A percentile compares a stretch with the other conserved stretches of the same genome.
phyloP scores from a whole-genome alignment of 2,888 invertebrate genomes.

The Netelia fuscicornis region DNA sequence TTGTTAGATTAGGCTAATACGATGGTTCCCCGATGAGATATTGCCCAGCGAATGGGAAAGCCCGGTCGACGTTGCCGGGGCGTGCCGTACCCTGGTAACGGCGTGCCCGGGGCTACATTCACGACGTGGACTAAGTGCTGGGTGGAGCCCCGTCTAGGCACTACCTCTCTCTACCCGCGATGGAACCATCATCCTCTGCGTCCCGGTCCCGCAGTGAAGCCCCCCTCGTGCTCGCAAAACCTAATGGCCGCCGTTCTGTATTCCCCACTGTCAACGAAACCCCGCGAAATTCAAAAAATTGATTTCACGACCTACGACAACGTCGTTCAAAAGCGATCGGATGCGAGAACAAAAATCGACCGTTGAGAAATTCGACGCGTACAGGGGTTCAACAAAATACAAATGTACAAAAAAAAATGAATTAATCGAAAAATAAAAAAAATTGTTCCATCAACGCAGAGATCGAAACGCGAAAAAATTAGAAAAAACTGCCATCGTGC shows the following conservation, averaged over 20 bases:
- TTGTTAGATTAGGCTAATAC: conserved; percentile 85
- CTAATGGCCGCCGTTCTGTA: conserved; percentile 80
- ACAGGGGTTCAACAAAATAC: not conserved
- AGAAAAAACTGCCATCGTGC: not conserved
- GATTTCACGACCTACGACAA: conserved; percentile 37
- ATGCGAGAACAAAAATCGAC: not conserved
- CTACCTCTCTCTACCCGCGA: conserved; percentile 80
- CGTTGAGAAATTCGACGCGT: not conserved
- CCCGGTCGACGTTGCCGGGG: conserved; percentile 85
- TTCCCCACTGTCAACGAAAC: conserved; percentile 28
- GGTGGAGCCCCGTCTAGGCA: conserved; percentile 85
- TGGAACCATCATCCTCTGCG: conserved; percentile 83
- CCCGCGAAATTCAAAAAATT: conserved; percentile 62
- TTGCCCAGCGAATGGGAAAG: conserved; percentile 85
- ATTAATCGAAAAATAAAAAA: conserved; percentile 14
- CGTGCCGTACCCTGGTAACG: conserved; percentile 87
- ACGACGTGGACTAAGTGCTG: conserved; percentile 87
- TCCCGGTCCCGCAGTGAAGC: conserved; percentile 68
- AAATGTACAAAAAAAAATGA: not conserved
- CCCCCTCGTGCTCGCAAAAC: conserved; percentile 74
- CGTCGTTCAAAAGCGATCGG: not conserved
- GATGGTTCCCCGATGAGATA: conserved; percentile 84
- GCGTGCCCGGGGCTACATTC: conserved; percentile 86
- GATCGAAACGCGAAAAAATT: not conserved
- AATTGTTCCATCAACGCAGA: not conserved